Base-by-base conservation (phyloP, 53 echinoderm and acorn worm species). In the Echinarachnius parma region DNA sequence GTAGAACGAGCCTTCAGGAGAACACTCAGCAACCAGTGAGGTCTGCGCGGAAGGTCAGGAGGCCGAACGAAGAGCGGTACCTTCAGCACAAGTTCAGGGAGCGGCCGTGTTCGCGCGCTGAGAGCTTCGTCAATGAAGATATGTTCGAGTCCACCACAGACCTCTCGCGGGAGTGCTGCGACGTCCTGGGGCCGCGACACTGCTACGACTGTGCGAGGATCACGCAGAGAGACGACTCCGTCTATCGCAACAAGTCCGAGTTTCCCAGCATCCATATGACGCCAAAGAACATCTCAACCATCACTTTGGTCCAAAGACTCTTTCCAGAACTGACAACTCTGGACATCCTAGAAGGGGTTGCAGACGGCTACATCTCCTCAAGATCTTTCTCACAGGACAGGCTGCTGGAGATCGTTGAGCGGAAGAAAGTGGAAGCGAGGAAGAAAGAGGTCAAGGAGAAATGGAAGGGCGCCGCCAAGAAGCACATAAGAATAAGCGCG, bases 161-260 rank as follows among this genome's bases (percentile, higher is more conserved):
- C 53, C 66, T 93, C 20, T 90, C 86, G 24, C 83, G 89, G 15
- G 93, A 93, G 59, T 90, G 93, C 27, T 93, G 93, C 31, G 93
- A 93, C 32, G 87, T 93, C 23, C 61, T 90, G 16, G 93, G 93
- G 14, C 90, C 93, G 1, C 60, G 62, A 28, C 72, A 82, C 36
- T 93, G 93, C 60, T 78, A 86, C 42, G 83, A 93, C 39, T 90
- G 93, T 44, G 76, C 75, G 16, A 83, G 77, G 37, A 71, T 93
- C 34, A 72, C 86, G n/a, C 65, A 84, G 34, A 76, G 90, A 26
- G 60, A 59, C 27, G 63, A 78, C 14, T 83, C 85, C 19, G 70
- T 66, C 31, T 42, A 81, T 24, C 67, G 77, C 22, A 93, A 82
- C 19, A 83, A 79, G 52, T 66, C 76, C 4, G 74, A 36, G 19